phyloP scores from a whole-genome alignment of 2,797 vertebrate species.

The Enteromius trimaculatus region DNA sequence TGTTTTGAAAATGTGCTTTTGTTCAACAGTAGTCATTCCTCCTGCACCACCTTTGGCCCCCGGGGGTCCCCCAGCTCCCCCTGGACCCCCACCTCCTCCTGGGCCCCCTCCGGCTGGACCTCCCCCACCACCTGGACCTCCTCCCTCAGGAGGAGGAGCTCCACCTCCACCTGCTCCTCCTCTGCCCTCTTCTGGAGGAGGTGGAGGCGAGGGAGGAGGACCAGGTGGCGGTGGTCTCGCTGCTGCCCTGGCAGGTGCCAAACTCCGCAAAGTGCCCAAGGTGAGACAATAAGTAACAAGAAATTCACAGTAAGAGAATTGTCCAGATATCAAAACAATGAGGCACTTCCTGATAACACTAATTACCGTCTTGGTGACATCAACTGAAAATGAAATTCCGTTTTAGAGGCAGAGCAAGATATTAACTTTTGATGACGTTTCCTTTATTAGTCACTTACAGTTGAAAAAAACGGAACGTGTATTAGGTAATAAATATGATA shows the following conservation, averaged over 20 bases:
- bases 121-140: conserved; percentile 69
- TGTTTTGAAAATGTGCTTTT: neutral
- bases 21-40: conserved; percentile 58
- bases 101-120: conserved; percentile 64
- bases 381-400: neutral
- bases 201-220: conserved; percentile 62
- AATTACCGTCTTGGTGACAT: neutral
- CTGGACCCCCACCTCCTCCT: conserved; percentile 62
- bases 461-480: neutral
- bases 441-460: neutral
- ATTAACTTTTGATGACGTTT: neutral
- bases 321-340: too few species aligned
- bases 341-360: too few species aligned
- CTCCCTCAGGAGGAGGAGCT: conserved; percentile 61
- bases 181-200: conserved; percentile 73
- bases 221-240: conserved; percentile 78
- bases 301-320: neutral
- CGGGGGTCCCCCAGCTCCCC: conserved; percentile 65
- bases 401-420: neutral
- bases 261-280: conserved; percentile 87
- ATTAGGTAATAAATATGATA: neutral
- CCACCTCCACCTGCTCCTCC: conserved; percentile 77
- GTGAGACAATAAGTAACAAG: conserved; percentile 68
- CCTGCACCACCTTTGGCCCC: conserved; percentile 70
- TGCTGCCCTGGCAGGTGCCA: conserved; percentile 85